A percentile compares a stretch with the other conserved stretches of the same genome.
phyloP scores from a whole-genome alignment of 2,888 invertebrate species.

The Tipula lateralis region DNA sequence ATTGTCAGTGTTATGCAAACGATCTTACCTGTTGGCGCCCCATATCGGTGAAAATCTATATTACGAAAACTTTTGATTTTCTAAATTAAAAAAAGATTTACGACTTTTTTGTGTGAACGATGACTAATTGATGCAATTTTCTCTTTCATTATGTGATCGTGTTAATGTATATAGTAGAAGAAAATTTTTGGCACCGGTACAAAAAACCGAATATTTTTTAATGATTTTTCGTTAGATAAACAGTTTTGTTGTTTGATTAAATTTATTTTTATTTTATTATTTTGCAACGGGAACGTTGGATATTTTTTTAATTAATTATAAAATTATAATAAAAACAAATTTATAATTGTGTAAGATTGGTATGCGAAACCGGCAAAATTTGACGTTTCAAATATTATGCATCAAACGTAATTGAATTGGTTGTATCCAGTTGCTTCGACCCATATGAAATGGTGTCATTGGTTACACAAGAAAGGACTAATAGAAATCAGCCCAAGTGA shows the following conservation, averaged over 20 bases:
- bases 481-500: too few species aligned
- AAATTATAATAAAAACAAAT: background rate
- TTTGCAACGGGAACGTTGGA: background rate
- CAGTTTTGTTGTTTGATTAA: background rate
- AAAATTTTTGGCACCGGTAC: background rate
- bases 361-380: background rate
- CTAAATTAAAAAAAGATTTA: background rate
- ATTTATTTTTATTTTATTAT: background rate
- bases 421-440: too few species aligned
- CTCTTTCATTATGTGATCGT: background rate
- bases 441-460: too few species aligned
- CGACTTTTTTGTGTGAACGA: background rate
- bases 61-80: background rate
- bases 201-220: background rate
- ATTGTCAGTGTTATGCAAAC: background rate
- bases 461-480: too few species aligned
- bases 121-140: slow-evolving; percentile 6
- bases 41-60: background rate
- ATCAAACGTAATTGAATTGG: background rate
- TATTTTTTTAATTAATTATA: background rate
- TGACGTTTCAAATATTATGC: background rate
- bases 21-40: background rate
- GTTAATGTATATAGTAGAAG: background rate
- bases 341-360: background rate
- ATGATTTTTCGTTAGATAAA: background rate